These are phyloP conservation scores for Mythimna vitellina DNA, from an alignment of 2,888 invertebrate genomes.

Conservation along the genomic window DNA sequence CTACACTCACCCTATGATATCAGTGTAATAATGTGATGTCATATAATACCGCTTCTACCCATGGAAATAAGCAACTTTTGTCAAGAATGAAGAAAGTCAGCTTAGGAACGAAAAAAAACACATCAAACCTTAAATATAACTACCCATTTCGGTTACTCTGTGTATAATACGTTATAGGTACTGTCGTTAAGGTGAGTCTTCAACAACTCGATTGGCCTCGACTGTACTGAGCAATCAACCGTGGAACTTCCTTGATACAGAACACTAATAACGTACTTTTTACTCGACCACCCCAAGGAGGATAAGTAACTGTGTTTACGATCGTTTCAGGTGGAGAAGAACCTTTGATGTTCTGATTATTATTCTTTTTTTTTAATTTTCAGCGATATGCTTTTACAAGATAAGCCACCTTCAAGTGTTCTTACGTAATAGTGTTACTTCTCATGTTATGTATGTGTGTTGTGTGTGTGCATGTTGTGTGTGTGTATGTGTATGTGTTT, in stretches of 20 bases:
- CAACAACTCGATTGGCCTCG: background rate
- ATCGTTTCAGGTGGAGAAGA: background rate
- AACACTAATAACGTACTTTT: background rate
- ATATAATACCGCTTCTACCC: too few relatives aligned
- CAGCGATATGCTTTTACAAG: background rate
- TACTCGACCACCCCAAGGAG: background rate
- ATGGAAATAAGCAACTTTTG: too few relatives aligned
- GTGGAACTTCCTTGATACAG: background rate
- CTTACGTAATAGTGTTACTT: background rate
- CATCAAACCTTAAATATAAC: too few relatives aligned
- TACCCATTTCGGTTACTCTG: too few relatives aligned
- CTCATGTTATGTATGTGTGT: too few relatives aligned
- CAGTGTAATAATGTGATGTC: too few relatives aligned
- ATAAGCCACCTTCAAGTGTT: background rate
- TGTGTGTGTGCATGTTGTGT: too few relatives aligned
- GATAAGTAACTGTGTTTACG: background rate
- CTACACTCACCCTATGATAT: too few relatives aligned
- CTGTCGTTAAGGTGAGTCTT: background rate
- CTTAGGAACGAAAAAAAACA: too few relatives aligned
- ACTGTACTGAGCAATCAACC: background rate
- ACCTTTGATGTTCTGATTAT: background rate
- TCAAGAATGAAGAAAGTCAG: too few relatives aligned
- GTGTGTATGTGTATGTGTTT: too few relatives aligned
- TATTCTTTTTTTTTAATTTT: too few relatives aligned
- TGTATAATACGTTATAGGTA: background rate